Evolutionary conservation across 2,888 invertebrate species (phyloP).

Genomic region (Drosophila meridionalis): DNA sequence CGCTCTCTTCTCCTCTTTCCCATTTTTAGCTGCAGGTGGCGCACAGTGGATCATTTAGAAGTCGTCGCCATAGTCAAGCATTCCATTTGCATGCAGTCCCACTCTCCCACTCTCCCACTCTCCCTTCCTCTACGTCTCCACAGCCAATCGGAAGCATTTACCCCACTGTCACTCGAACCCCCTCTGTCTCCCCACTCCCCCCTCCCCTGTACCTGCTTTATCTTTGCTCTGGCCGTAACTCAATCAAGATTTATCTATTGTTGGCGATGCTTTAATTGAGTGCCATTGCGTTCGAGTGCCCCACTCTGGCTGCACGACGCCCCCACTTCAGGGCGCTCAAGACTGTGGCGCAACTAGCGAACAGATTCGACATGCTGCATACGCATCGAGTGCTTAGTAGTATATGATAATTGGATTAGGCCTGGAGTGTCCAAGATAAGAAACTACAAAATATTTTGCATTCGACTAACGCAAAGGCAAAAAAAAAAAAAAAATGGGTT

Average conservation of each 20-base stretch:
- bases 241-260: slow-evolving; percentile 44
- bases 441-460: background rate
- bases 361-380: background rate
- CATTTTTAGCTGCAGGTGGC: slow-evolving; percentile 31
- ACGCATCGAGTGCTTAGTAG: too few relatives aligned
- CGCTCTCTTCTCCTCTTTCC: background rate
- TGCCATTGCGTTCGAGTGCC: slow-evolving; percentile 33
- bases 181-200: background rate
- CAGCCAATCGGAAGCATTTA: slow-evolving; percentile 30
- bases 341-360: background rate
- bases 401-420: background rate
- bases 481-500: background rate
- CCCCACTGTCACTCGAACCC: background rate
- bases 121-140: background rate
- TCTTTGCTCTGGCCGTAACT: slow-evolving; percentile 28
- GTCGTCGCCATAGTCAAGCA: slow-evolving; percentile 33
- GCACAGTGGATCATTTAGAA: slow-evolving; percentile 53
- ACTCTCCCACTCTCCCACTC: background rate
- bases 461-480: background rate
- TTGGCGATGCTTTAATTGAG: slow-evolving; percentile 44
- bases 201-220: background rate
- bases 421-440: background rate
- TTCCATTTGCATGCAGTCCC: slow-evolving; percentile 49
- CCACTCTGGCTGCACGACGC: background rate
- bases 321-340: background rate